These are phyloP conservation scores for Panzeria rudis DNA, from an alignment of 2,888 invertebrate species.

Conservation along the genomic window DNA sequence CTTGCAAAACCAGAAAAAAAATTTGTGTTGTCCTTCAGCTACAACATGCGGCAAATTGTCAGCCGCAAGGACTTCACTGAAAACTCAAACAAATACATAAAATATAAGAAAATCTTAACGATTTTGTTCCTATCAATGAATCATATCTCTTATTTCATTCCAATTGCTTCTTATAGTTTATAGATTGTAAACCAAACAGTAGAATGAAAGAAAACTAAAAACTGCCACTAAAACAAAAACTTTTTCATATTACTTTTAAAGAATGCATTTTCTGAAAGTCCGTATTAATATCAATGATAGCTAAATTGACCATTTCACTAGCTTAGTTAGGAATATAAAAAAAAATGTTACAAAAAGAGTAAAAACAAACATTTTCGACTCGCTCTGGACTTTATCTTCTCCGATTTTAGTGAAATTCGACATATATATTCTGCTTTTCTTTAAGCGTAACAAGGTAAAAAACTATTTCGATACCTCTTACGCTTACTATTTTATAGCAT, in stretches of 20 bases:
- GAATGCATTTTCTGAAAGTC: neutral
- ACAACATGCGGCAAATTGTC: constrained; percentile 14
- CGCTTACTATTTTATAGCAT: no score
- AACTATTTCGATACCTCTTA: no score
- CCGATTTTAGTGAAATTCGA: no score
- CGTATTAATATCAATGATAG: constrained; percentile 20
- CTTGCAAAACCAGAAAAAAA: neutral
- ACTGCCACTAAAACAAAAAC: neutral
- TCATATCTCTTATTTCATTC: constrained; percentile 9
- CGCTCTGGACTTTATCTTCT: no score
- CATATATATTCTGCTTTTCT: no score
- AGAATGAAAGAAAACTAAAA: neutral
- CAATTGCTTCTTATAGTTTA: constrained; percentile 14
- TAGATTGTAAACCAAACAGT: constrained; percentile 1
- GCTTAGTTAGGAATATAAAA: neutral
- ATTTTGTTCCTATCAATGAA: neutral
- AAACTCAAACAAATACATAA: constrained; percentile 12
- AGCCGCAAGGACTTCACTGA: constrained; percentile 1
- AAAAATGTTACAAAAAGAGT: no score
- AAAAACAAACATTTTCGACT: no score
- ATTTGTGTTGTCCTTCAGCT: neutral
- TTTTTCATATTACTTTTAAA: constrained; percentile 6
- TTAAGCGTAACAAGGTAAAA: no score
- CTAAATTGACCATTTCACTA: constrained; percentile 6
- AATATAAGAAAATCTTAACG: constrained; percentile 13